phyloP scores from a whole-genome alignment of 2,797 vertebrate species.

The Channa striata region DNA sequence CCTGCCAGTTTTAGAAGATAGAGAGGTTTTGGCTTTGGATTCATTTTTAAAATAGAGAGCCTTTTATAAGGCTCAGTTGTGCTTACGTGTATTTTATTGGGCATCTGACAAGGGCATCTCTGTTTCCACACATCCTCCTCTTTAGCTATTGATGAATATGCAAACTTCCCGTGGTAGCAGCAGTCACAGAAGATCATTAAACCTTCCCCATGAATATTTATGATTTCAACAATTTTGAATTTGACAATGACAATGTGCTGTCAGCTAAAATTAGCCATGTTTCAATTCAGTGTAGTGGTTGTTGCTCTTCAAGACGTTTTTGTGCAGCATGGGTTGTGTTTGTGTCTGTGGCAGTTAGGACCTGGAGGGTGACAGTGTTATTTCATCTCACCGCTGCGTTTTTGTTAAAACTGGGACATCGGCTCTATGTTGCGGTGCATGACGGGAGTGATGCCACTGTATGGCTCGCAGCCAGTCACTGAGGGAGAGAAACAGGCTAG shows the following conservation, averaged over 20 bases:
- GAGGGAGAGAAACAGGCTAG: slow-evolving; percentile 42
- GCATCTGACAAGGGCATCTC: slow-evolving; percentile 67
- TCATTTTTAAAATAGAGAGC: slow-evolving; percentile 62
- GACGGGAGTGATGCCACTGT: slow-evolving; percentile 67
- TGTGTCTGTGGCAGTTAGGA: slow-evolving; percentile 42
- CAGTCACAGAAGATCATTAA: slow-evolving; percentile 55
- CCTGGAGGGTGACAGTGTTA: slow-evolving; percentile 45
- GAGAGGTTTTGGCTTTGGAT: slow-evolving; percentile 39
- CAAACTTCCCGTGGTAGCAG: slow-evolving; percentile 48
- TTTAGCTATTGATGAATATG: slow-evolving; percentile 63
- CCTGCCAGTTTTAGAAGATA: slow-evolving; percentile 10
- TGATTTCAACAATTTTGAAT: not conserved
- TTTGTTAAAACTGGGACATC: slow-evolving; percentile 74
- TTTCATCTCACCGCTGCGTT: slow-evolving; percentile 56
- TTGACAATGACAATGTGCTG: not conserved
- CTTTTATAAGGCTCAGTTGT: slow-evolving; percentile 64
- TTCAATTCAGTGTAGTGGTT: not conserved
- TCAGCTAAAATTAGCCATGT: not conserved
- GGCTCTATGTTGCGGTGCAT: slow-evolving; percentile 58
- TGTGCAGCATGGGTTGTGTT: not conserved
- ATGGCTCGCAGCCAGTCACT: slow-evolving; percentile 64
- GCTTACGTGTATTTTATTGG: slow-evolving; percentile 51
- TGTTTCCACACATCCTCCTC: slow-evolving; percentile 68
- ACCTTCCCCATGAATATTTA: slow-evolving; percentile 60
- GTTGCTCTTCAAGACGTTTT: not conserved